phyloP scores from a whole-genome alignment of 2,797 vertebrate species.

The Cyprinodon diabolis region DNA sequence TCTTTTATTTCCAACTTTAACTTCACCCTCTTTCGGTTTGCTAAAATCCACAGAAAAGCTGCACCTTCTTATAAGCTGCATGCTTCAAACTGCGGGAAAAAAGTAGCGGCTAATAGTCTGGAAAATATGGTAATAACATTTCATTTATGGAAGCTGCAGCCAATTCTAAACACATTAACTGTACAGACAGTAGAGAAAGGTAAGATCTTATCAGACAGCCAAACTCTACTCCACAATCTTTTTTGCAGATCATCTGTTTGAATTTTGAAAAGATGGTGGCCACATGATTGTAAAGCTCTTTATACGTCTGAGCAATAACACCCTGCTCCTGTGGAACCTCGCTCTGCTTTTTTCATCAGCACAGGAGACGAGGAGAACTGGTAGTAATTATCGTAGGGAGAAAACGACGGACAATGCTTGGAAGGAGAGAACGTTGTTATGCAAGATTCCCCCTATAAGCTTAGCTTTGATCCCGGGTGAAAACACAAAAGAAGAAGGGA shows the following conservation, averaged over 20 bases:
- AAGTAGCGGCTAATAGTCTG: no score
- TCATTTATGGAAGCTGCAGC: not conserved
- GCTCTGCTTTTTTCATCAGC: slow-evolving; percentile 26
- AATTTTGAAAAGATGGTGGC: slow-evolving; percentile 16
- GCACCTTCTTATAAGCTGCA: no score
- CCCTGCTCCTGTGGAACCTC: slow-evolving; percentile 31
- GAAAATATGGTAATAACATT: not conserved
- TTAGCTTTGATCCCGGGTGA: slow-evolving; percentile 56
- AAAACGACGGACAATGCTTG: slow-evolving; percentile 10
- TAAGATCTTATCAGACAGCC: not conserved
- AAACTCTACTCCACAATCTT: slow-evolving; percentile 11
- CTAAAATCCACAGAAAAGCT: no score
- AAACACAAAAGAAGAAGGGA: slow-evolving; percentile 36
- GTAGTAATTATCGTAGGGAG: slow-evolving; percentile 56
- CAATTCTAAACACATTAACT: not conserved
- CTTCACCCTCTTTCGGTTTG: no score
- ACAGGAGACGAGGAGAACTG: slow-evolving; percentile 41
- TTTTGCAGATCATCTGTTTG: slow-evolving; percentile 29
- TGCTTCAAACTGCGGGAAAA: no score
- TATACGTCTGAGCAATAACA: slow-evolving; percentile 14
- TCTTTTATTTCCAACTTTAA: no score
- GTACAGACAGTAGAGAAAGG: slow-evolving; percentile 1
- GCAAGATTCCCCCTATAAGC: slow-evolving; percentile 22
- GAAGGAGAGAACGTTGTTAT: slow-evolving; percentile 35
- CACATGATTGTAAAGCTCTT: slow-evolving; percentile 46